These are phyloP conservation scores for Lycodopsis pacificus DNA, from an alignment of 2,797 vertebrate species.

Conservation along the genomic window DNA sequence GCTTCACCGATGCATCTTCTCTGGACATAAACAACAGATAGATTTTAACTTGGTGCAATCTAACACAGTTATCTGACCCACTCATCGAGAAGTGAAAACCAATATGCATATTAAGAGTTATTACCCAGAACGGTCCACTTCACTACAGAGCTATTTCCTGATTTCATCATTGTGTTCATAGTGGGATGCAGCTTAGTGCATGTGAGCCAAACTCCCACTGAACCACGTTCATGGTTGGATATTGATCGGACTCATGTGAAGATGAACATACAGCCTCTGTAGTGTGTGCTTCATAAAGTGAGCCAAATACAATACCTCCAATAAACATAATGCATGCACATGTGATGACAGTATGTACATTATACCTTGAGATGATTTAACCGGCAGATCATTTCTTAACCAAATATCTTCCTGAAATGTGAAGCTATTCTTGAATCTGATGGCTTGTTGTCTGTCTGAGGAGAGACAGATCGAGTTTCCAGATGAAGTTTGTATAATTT, in stretches of 20 bases:
- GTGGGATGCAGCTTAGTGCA: neutral
- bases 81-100: conserved; percentile 14
- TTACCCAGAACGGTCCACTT: neutral
- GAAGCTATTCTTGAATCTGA: neutral
- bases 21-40: neutral
- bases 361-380: neutral
- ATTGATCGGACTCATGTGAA: too few species aligned
- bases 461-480: conserved; percentile 6
- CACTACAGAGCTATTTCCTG: neutral
- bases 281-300: neutral
- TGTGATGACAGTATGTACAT: neutral
- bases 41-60: neutral
- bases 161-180: neutral
- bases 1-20: neutral
- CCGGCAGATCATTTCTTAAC: neutral
- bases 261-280: neutral
- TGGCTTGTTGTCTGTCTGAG: neutral
- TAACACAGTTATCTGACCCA: neutral
- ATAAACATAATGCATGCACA: neutral
- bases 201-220: neutral
- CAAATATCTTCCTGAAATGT: neutral
- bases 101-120: conserved; percentile 1
- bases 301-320: neutral
- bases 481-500: conserved; percentile 34
- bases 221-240: neutral